Conservation (phyloP, 2,113 vertebrate species). For the Gambusia affinis region DNA sequence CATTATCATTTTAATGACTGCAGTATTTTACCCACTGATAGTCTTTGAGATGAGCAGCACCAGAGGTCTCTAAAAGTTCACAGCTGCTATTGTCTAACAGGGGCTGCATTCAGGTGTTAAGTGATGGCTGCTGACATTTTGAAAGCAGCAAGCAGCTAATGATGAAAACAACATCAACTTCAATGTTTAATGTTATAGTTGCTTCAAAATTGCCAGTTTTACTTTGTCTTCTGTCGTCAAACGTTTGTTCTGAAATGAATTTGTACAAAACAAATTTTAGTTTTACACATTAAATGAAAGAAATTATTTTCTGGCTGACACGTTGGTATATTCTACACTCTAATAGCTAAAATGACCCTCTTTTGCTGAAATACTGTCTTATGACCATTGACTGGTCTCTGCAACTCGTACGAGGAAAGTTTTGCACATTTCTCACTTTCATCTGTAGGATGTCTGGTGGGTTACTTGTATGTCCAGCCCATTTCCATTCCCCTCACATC, state of each 20-base stretch:
- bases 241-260: neutral
- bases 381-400: no score
- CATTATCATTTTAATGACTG: slow-evolving; percentile 77
- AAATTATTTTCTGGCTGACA: no score
- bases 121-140: slow-evolving; percentile 50
- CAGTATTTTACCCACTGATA: slow-evolving; percentile 63
- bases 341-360: no score
- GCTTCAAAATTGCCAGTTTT: slow-evolving; percentile 12
- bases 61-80: slow-evolving; percentile 57
- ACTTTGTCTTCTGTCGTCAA: neutral
- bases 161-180: slow-evolving; percentile 18
- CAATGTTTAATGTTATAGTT: slow-evolving; percentile 28
- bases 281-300: no score
- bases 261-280: no score
- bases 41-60: slow-evolving; percentile 35
- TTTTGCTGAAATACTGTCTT: no score
- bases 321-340: no score
- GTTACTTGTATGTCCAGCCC: neutral
- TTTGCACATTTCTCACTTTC: no score
- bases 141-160: slow-evolving; percentile 17
- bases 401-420: no score
- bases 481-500: neutral
- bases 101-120: slow-evolving; percentile 26
- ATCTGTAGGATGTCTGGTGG: neutral
- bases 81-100: slow-evolving; percentile 5